phyloP scores from a whole-genome alignment of 2,888 invertebrate genomes.

The Scaeva pyrastri region DNA sequence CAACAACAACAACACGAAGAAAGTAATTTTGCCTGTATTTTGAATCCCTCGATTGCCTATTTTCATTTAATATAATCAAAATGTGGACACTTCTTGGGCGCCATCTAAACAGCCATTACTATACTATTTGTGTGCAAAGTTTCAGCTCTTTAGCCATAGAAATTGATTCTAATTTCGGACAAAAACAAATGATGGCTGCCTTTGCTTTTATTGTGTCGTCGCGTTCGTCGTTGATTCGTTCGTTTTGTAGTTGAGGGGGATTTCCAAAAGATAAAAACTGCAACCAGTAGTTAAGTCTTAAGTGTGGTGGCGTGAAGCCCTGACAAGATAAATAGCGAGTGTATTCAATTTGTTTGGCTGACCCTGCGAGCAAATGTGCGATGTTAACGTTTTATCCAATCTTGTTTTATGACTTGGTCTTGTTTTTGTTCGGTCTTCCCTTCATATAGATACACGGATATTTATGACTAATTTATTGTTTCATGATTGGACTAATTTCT shows the following conservation, averaged over 20 bases:
- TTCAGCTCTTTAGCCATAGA: conserved; percentile 15
- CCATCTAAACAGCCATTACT: not conserved
- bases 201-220: not conserved
- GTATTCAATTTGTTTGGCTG: conserved; percentile 23
- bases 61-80: conserved; percentile 12
- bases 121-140: conserved; percentile 27
- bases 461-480: conserved; percentile 58
- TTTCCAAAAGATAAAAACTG: conserved; percentile 27
- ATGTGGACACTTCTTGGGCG: conserved; percentile 36
- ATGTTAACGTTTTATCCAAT: conserved; percentile 34
- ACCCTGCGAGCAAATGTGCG: conserved; percentile 30
- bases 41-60: not conserved
- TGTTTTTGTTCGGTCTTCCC: not conserved
- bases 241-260: conserved; percentile 30
- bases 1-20: too few species aligned
- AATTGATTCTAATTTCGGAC: conserved; percentile 37
- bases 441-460: not conserved
- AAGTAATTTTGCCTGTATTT: not conserved
- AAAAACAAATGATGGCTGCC: conserved; percentile 21
- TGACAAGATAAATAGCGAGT: not conserved
- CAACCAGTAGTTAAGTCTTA: conserved; percentile 1
- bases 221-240: too few species aligned
- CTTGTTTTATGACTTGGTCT: conserved; percentile 24
- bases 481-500: conserved; percentile 54
- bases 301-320: conserved; percentile 20